A percentile compares a stretch with the other conserved stretches of the same genome.
These are phyloP conservation scores for Erinaceus europaeus DNA, from an alignment of 2,113 vertebrate genomes.

Conservation along the genomic window DNA sequence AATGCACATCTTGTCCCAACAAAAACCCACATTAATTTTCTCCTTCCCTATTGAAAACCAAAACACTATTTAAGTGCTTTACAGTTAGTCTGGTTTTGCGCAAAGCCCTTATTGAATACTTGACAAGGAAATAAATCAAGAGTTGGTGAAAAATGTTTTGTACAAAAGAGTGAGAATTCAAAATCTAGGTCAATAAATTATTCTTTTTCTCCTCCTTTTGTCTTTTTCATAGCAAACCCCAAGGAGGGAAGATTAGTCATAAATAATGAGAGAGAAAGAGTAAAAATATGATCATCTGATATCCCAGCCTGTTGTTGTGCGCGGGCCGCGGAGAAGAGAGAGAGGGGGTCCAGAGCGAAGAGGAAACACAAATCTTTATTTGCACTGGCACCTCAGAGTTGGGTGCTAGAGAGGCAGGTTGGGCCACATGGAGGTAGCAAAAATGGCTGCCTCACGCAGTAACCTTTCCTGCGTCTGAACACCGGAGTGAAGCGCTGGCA, in stretches of 20 bases:
- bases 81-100: constrained; percentile 41
- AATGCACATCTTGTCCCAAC: constrained; percentile 48
- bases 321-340: too few relatives aligned
- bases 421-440: too few relatives aligned
- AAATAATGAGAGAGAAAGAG: constrained; percentile 38
- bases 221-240: background rate
- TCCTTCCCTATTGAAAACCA: constrained; percentile 45
- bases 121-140: constrained; percentile 54
- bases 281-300: constrained; percentile 22
- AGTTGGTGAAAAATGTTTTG: constrained; percentile 6
- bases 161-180: background rate
- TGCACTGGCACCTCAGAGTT: too few relatives aligned
- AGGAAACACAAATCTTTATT: too few relatives aligned
- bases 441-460: too few relatives aligned
- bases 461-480: too few relatives aligned
- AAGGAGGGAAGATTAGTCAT: background rate
- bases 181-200: constrained; percentile 13
- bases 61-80: constrained; percentile 60
- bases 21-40: constrained; percentile 46
- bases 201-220: background rate
- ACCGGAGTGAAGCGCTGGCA: too few relatives aligned
- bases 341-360: too few relatives aligned
- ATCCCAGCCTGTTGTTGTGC: too few relatives aligned
- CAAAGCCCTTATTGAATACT: constrained; percentile 35
- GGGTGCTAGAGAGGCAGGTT: too few relatives aligned